Base-by-base conservation (phyloP, 2,113 vertebrate species). In the Notarius lentiginosus region DNA sequence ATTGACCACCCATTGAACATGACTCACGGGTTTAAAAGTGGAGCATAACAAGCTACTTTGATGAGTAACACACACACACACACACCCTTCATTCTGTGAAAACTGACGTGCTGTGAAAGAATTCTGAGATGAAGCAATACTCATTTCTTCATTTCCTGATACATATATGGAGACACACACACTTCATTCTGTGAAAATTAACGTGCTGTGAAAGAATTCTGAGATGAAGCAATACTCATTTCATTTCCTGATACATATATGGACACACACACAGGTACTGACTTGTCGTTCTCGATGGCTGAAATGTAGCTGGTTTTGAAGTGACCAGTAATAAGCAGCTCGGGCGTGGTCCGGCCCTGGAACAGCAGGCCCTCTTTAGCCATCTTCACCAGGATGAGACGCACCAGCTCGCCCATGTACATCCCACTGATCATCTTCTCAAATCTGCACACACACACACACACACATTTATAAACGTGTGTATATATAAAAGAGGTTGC, bases 361-460 rank as follows among this genome's bases (percentile, higher is more conserved):
- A 99, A 99, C 22, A 99, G 68, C 68, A 97, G 94, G 76, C 94
- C 92, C 4, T 97, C 96, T 93, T 97, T 98, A 90, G 96, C 86
- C 98, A 99, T 99, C 92, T 95, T 98, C 91, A 99, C 97, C 90
- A 99, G 94, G 92, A 99, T 97, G 68, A 99, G 96, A 5, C 98
- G 94, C 83, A 99, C 98, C 87, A 99, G 93, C 90, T 99, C 98
- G 0, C 98, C 98, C 97, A 99, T 97, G 94, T 99, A 99, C 97
- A 99, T 95, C 4, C 98, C 98, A 0, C 98, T 98, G 91, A 99
- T 98, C 98, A 99, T 99, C 95, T 99, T 99, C 94, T 99, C 98
- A 93, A 99, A 99, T 85, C 98, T 99, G 91, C n/a, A 75, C 8
- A 5, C 20, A 30, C 20, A 83, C 76, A 66, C 81, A 79, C 58